phyloP scores from a whole-genome alignment of 1,140 invertebrate species.

The Cherax quadricarinatus region DNA sequence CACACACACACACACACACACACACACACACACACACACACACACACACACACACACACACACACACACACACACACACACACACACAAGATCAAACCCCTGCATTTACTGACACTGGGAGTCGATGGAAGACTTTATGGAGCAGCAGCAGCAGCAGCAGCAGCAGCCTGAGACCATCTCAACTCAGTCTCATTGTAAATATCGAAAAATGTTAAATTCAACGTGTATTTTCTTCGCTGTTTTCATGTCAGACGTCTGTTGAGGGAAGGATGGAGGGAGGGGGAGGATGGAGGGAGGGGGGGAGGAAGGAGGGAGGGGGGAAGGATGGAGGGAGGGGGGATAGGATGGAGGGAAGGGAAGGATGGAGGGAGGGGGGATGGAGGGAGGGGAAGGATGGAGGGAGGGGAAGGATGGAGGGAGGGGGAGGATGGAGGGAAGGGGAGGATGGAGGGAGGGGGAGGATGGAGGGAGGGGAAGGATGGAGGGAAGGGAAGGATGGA shows the following conservation, averaged over 20 bases:
- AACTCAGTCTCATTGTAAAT: slow-evolving; percentile 19
- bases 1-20: neutral
- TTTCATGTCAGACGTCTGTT: slow-evolving; percentile 9
- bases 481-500: too few relatives aligned
- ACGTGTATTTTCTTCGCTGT: slow-evolving; percentile 18
- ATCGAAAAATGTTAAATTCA: slow-evolving; percentile 42
- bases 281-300: neutral
- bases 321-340: neutral
- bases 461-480: neutral
- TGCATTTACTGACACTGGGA: neutral
- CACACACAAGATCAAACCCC: slow-evolving; percentile 6
- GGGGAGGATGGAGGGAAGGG: neutral
- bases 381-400: neutral
- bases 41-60: neutral
- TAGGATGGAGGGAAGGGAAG: too few relatives aligned
- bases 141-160: too few relatives aligned
- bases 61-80: neutral
- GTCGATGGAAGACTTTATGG: slow-evolving; percentile 15
- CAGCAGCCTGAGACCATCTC: neutral
- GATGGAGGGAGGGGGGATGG: too few relatives aligned
- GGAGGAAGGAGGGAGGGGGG: too few relatives aligned
- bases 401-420: neutral
- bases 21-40: neutral
- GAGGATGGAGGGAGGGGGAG: too few relatives aligned
- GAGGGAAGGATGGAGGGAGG: neutral